Conservation (phyloP, 2,888 invertebrate genomes). For the Allolobophora icterica region DNA sequence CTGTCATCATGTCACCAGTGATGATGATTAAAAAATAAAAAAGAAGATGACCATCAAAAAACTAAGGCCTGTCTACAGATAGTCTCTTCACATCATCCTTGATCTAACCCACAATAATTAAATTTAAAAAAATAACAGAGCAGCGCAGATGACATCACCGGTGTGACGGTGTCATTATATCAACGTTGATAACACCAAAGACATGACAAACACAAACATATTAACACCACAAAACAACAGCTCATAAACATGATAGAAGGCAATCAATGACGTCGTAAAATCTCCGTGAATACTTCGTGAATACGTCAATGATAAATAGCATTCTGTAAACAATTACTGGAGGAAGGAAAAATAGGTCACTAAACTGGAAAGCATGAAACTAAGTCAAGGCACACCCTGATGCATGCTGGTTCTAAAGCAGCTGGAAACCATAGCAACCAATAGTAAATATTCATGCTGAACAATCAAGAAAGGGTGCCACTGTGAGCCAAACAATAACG, state of each 20-base stretch:
- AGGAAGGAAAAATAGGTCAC: constrained; percentile 17
- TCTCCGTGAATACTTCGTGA: neutral
- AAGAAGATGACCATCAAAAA: too few species aligned
- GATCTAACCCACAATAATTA: neutral
- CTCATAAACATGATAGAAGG: too few species aligned
- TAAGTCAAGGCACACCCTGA: neutral
- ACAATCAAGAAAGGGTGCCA: neutral
- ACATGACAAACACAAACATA: neutral
- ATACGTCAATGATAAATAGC: neutral
- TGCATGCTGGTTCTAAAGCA: neutral
- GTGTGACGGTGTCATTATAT: neutral
- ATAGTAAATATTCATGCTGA: neutral
- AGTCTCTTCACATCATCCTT: neutral
- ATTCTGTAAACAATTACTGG: neutral
- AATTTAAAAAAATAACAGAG: neutral
- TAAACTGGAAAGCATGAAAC: neutral
- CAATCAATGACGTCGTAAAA: neutral
- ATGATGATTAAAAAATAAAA: neutral
- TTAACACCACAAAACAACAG: neutral
- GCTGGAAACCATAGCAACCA: neutral
- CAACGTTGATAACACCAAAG: neutral
- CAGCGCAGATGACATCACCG: neutral
- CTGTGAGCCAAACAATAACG: too few species aligned
- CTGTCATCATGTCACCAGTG: neutral
- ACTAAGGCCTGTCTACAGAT: too few species aligned